Percentiles rank a stretch among this genome's conserved stretches.
These are phyloP conservation scores for Myrmecobius fasciatus DNA, from an alignment of 2,113 vertebrate genomes.

Conservation along the genomic window DNA sequence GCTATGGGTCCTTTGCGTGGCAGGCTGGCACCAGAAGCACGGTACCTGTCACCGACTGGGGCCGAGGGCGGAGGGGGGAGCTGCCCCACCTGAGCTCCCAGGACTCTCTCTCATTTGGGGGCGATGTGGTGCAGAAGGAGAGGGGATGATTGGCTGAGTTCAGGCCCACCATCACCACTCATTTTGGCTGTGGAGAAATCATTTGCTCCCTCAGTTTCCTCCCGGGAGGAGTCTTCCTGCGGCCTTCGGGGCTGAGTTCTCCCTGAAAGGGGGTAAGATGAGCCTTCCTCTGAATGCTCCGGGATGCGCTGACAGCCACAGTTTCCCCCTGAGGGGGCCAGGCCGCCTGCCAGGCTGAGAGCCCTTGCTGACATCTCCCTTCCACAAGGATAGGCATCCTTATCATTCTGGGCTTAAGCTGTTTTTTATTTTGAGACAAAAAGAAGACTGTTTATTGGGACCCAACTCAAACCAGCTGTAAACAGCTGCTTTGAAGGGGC, in stretches of 20 bases:
- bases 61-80: fast-evolving
- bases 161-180: neutral
- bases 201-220: neutral
- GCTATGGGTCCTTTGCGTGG: neutral
- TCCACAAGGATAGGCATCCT: slow-evolving; percentile 87
- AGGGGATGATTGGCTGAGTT: neutral
- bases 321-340: slow-evolving; percentile 77
- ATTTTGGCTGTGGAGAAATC: neutral
- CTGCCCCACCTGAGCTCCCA: neutral
- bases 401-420: slow-evolving; percentile 90
- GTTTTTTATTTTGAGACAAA: slow-evolving; percentile 92
- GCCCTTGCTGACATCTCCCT: slow-evolving; percentile 80
- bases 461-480: slow-evolving; percentile 94
- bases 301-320: slow-evolving; percentile 69
- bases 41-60: neutral
- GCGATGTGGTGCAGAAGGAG: neutral
- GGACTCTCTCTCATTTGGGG: neutral
- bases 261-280: neutral
- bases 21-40: neutral
- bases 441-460: slow-evolving; percentile 88
- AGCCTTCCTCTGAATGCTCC: neutral
- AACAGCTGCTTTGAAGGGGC: slow-evolving; percentile 95
- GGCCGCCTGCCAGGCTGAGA: slow-evolving; percentile 81
- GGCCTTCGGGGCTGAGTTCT: neutral
- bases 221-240: too few relatives aligned